A percentile compares a stretch with the other conserved stretches of the same genome.
phyloP scores from a whole-genome alignment of 2,888 invertebrate genomes.

The Lithophane semibrunnea region DNA sequence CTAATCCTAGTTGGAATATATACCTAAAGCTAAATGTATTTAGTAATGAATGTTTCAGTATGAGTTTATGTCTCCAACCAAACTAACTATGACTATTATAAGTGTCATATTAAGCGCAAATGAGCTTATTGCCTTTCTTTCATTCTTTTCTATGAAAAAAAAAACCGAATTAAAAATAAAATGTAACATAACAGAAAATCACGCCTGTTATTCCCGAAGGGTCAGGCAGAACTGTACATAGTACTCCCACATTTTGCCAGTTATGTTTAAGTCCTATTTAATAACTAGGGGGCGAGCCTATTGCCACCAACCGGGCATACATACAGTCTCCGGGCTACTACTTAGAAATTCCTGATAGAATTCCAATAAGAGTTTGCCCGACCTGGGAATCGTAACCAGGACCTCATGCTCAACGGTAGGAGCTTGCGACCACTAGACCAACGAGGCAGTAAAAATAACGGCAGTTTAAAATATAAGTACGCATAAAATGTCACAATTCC shows the following conservation, averaged over 20 bases:
- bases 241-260: too few relatives aligned
- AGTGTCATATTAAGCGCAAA: background rate
- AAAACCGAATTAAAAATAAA: background rate
- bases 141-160: background rate
- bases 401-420: background rate
- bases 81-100: background rate
- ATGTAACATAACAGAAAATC: background rate
- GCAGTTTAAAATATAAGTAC: background rate
- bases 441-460: too few relatives aligned
- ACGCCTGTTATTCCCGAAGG: background rate
- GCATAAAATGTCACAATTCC: conserved; percentile 14
- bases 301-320: too few relatives aligned
- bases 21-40: background rate
- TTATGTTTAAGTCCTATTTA: too few relatives aligned
- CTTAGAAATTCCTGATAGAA: too few relatives aligned
- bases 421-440: background rate
- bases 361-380: too few relatives aligned
- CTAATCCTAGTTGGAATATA: background rate
- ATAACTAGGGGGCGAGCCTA: too few relatives aligned
- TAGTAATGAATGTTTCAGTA: background rate
- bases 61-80: background rate
- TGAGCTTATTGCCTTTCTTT: background rate
- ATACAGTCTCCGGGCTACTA: too few relatives aligned
- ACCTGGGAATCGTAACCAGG: too few relatives aligned
- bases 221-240: too few relatives aligned